Base-by-base conservation (phyloP, 2,797 vertebrate genomes). In the Echeneis naucrates region DNA sequence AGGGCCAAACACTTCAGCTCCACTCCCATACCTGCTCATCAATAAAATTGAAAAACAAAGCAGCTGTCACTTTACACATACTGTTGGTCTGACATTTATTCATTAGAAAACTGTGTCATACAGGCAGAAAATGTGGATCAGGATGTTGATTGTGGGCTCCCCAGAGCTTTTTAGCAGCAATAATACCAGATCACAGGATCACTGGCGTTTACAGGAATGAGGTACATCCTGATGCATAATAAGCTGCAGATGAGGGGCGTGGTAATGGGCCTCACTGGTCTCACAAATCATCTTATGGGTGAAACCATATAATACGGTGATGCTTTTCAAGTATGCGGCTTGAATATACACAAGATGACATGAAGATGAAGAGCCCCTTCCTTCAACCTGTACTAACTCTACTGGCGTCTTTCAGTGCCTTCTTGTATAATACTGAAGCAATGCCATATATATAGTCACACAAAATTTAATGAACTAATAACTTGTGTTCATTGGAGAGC, bases 1-100 rank as follows among this genome's bases (percentile, higher is more conserved):
- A 68, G 77, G 55, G 84, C 92, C 38, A 24, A 33, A 72, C 93
- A 94, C 21, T 6, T 26, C 8, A 94, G 73, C 48, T 89, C 55
- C 1, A 6, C 48, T 8, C 44, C 80, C 5, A 2, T 12, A 26
- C 92, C 91, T 93, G 66, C 16, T 9, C 5, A 27, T 3, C 21
- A 19, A 11, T 13, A 8, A 27, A 1, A 40, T 37, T 1, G 6
- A 53, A 11, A 42, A 63, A 72, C 0, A 50, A 50, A 71, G 7
- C 5, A 44, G 16, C 40, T 47, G 40, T 62, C n/a, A 48, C 14
- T 59, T 24, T 14, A 2, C 52, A 66, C 24, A n/a, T 60, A 6
- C 4, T 42, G 17, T 9, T 45, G n/a, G 21, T 27, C 16, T 52
- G 16, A 42, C 30, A 30, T 30, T 30, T 3, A 30, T 30, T 3